Base-by-base conservation (phyloP, 2,888 invertebrate genomes). In the Scaptomyza polygonia region DNA sequence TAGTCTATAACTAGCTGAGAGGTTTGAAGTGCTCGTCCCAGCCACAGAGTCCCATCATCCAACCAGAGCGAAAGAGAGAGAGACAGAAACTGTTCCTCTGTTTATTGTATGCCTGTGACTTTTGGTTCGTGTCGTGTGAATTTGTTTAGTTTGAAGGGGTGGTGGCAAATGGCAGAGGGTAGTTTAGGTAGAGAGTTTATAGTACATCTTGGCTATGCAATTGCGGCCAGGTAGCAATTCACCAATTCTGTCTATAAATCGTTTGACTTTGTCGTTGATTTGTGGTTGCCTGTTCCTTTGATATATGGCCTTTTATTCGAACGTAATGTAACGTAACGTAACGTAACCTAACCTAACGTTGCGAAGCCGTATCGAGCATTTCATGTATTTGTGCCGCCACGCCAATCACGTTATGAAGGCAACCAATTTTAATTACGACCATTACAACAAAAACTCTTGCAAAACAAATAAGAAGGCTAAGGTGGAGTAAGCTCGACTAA, bases 341-440 rank as follows among this genome's bases (percentile, higher is more conserved):
- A 4, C 21, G 12, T 18, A 36, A 27, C 42, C 32, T 42, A 7
- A 14, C 36, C 36, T 36, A 14, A 8, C 14, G n/a, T 16, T 27
- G 47, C 48, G 43, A 44, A 64, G 27, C 42, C 53, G 45, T 44
- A 74, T 54, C 57, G 56, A 45, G 48, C 44, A 43, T 29, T 62
- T 21, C 39, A 16, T n/a, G n/a, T 9, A 9, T 16, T 36, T 43
- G 42, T 62, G 14, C 78, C 72, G 61, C 59, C 66, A 59, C 67
- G 64, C 88, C 88, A 82, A 82, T 87, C 82, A 87, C 82, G 87
- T 82, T 82, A 87, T 85, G 88, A 82, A 73, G 69, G 88, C 83
- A 76, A 82, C 82, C 83, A 87, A 82, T 82, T 82, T 82, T 85
- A 82, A 82, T 82, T 82, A 87, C 82, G 82, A 62, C 79, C 77